Conservation (phyloP, 2,797 vertebrate species). For the Schizothorax lantsangensis region DNA sequence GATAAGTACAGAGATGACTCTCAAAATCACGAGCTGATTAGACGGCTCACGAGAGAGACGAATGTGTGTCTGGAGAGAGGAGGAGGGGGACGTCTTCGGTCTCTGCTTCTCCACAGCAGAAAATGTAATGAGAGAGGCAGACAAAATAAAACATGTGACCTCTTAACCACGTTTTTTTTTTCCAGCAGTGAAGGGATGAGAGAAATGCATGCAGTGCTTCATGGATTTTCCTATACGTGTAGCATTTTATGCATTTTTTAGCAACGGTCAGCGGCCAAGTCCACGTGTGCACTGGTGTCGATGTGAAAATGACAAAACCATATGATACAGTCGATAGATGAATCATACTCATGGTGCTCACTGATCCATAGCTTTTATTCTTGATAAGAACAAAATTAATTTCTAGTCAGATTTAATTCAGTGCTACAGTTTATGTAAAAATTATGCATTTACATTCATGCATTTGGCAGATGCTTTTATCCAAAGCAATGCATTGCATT, state of each 20-base stretch:
- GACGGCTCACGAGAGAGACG: constrained; percentile 45
- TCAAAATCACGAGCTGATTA: constrained; percentile 59
- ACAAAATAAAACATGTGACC: constrained; percentile 42
- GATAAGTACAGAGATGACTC: constrained; percentile 47
- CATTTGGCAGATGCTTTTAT: background rate
- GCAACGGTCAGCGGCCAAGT: constrained; percentile 9
- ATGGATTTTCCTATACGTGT: constrained; percentile 27
- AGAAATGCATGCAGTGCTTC: constrained; percentile 15
- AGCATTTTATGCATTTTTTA: constrained; percentile 17
- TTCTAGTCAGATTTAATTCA: background rate
- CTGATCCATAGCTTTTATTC: background rate
- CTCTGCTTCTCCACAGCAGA: constrained; percentile 41
- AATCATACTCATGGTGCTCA: constrained; percentile 18
- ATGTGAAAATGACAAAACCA: constrained; percentile 32
- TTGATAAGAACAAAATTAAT: background rate
- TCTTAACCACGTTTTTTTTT: constrained; percentile 32
- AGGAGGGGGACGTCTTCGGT: background rate
- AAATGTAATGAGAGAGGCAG: constrained; percentile 49
- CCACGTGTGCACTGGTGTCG: constrained; percentile 8
- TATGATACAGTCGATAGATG: background rate
- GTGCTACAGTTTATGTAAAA: background rate
- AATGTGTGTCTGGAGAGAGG: constrained; percentile 24
- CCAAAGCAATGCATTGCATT: background rate
- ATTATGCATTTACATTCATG: background rate
- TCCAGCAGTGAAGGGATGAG: constrained; percentile 4